A percentile compares a stretch with the other conserved stretches of the same genome.
These are phyloP conservation scores for Spodoptera littoralis DNA, from an alignment of 2,888 invertebrate species.

Conservation along the genomic window DNA sequence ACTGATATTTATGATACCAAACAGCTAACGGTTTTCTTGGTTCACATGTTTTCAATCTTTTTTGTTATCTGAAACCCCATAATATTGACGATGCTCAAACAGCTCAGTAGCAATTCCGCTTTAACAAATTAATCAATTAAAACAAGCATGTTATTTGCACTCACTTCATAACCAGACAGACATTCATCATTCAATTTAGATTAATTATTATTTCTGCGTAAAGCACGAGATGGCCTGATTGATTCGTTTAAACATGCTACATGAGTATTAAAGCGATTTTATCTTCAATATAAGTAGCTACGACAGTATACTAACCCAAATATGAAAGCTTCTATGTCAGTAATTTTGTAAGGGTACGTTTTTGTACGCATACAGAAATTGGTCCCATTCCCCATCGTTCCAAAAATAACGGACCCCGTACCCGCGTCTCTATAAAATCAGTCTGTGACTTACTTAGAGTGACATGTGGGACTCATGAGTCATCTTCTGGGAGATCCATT, in stretches of 20 bases:
- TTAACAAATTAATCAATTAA: conserved; percentile 53
- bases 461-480: conserved; percentile 80
- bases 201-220: conserved; percentile 67
- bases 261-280: conserved; percentile 18
- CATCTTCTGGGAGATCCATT: conserved; percentile 83
- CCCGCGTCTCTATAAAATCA: conserved; percentile 70
- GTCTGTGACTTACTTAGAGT: conserved; percentile 71
- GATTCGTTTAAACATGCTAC: conserved; percentile 6
- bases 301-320: conserved; percentile 5
- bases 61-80: too few species aligned
- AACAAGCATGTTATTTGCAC: conserved; percentile 45
- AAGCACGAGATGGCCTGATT: conserved; percentile 39
- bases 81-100: too few species aligned
- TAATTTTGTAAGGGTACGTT: conserved; percentile 49
- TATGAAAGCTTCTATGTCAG: conserved; percentile 16
- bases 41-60: neutral
- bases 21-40: neutral
- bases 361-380: conserved; percentile 48
- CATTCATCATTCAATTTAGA: conserved; percentile 72
- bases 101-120: too few species aligned
- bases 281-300: conserved; percentile 17
- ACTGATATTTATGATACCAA: conserved; percentile 14
- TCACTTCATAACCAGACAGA: conserved; percentile 62
- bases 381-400: conserved; percentile 52
- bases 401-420: conserved; percentile 66